Base-by-base conservation (phyloP, 2,797 vertebrate genomes). In the Pogoniulus pusillus region DNA sequence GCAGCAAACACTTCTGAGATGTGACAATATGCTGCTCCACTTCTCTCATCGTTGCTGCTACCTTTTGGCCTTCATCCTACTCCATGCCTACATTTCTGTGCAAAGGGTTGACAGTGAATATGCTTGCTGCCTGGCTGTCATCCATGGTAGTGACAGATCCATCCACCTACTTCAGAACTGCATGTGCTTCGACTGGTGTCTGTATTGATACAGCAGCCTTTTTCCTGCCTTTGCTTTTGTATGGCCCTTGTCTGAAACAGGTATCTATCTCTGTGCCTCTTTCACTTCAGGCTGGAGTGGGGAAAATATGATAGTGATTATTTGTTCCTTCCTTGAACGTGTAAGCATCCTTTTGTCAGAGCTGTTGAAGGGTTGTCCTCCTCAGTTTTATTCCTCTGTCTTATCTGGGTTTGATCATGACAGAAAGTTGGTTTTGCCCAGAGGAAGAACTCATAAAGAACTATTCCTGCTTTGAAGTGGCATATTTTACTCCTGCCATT, bases 21-120 rank as follows among this genome's bases (percentile, higher is more conserved):
- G 45, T 19, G 88, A 62, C 78, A 75, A 27, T 16, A 49, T 8
- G 2, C 43, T 53, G 14, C 35, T 82, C 12, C 4, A 2, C 58
- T 86, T 82, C 35, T 92, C 14, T 74, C 65, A 9, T 87, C 53
- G 2, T 18, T 80, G 75, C 60, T 77, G 12, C 68, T 85, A 7
- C 86, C 43, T 86, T 66, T 49, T 86, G 91, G 83, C 75, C 72
- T 86, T 80, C 58, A 22, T 92, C 62, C 84, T 84, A 29, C 57
- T 85, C 64, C 34, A 7, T 76, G 58, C 69, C 81, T 70, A 60
- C 0, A 0, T 84, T 76, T 75, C 54, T 91, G 26, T 73, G 90
- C 0, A 0, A 15, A 1, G 6, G 43, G 27, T 53, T 94, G 66
- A 35, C 43, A 35, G 69, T 70, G 73, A 87, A 80, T 76, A 75